Evolutionary conservation across 2,113 vertebrate species (phyloP).

Genomic region (Apus apus): DNA sequence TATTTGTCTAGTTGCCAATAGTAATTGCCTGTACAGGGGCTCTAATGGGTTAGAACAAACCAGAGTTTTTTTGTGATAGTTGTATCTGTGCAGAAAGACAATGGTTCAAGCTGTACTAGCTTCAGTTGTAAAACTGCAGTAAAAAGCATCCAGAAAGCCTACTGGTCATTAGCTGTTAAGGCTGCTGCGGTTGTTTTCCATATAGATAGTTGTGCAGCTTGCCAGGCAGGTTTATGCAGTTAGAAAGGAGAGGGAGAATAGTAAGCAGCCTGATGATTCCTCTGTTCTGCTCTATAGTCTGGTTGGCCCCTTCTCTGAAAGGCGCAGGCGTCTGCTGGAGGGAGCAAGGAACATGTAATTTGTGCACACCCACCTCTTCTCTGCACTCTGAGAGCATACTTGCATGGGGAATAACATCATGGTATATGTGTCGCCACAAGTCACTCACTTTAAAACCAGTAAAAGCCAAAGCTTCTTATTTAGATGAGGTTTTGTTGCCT

Average conservation of each 20-base stretch:
- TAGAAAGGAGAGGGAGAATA: not conserved
- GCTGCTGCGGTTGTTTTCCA: not conserved
- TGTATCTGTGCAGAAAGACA: not conserved
- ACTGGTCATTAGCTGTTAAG: not conserved
- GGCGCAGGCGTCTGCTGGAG: not conserved
- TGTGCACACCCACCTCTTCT: not conserved
- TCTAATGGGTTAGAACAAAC: not conserved
- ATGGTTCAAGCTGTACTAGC: not conserved
- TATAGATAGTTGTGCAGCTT: not conserved
- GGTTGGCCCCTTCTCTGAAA: not conserved
- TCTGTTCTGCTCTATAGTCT: not conserved
- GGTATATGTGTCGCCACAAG: not conserved
- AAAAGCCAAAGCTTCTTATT: not conserved
- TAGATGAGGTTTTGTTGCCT: not conserved
- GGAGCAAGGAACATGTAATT: not conserved
- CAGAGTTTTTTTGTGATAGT: not conserved
- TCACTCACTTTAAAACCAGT: not conserved
- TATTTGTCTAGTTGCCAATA: not conserved
- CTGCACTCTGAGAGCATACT: not conserved
- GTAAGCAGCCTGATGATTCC: not conserved
- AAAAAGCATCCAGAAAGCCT: not conserved
- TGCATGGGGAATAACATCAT: not conserved
- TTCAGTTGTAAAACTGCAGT: not conserved
- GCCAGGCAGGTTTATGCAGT: not conserved
- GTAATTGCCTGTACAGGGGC: not conserved